Base-by-base conservation (phyloP, 2,888 invertebrate species). In the Platynereis dumerilii region DNA sequence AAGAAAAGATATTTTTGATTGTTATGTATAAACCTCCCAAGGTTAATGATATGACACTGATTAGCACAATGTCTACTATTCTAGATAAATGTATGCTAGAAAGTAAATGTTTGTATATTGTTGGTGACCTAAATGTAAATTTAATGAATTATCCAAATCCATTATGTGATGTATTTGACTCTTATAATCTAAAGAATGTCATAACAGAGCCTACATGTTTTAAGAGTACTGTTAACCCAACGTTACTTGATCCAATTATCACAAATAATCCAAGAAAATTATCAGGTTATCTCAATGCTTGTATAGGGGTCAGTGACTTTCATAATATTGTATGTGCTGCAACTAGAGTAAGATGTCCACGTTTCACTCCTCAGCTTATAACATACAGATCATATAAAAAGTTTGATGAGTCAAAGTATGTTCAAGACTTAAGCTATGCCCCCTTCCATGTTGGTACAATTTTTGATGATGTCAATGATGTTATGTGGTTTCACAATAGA, bases 361-460 rank as follows among this genome's bases (percentile, higher is more conserved):
- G 12, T 7, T 34, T 34, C 12, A 34, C 12, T 34, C 34, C 34
- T 7, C 34, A 34, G 5, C 7, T 12, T 34, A 12, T 34, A 34
- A 34, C 34, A 34, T 48, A 48, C 17, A n/a, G 48, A 48, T 48
- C 48, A 12, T 48, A 48, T n/a, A 48, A 48, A n/a, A 48, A 48
- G 7, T 48, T 48, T 20, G 48, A 48, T 22, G 48, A 48, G 17
- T 5, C 48, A 48, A n/a, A 48, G n/a, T 48, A 12, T 48, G 7
- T n/a, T n/a, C 3, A 48, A n/a, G 48, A 48, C 3, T 48, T 48
- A n/a, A 22, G 17, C 7, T 12, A 5, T 5, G 48, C 48, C n/a
- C 48, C 48, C n/a, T 48, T 48, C 22, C 48, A 48, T 20, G 48
- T 48, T 3, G 48, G 20, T 22, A 5, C 7, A n/a, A n/a, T 48